Evolutionary conservation across 2,888 invertebrate species (phyloP), one percentile per base, ranked within the genome.

Genomic region (Nineta flava): DNA sequence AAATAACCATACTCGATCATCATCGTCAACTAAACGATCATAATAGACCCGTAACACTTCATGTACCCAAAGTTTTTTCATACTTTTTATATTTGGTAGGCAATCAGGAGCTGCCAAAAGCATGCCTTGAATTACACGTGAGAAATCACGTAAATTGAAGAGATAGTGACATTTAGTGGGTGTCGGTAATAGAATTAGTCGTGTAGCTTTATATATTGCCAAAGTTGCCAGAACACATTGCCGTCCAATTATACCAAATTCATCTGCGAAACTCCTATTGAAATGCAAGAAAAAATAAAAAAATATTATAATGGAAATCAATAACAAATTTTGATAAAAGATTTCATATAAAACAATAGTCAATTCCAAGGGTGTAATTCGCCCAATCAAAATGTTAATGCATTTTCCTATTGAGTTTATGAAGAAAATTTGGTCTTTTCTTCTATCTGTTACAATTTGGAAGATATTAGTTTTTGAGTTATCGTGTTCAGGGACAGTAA

Each of bases 51-150:
- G 77, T 54, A 92, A 70, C 26, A 92, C 81, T 70, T 95, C 95
- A 63, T 95, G 95, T 1, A 93, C 83, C 95, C 95, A 96, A 1
- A 95, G 72, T 49, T 93, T 74, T 59, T 94, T 91, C 76, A 95
- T 87, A 0, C 87, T 82, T 45, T 77, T 74, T 26, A 88, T 67
- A 55, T 87, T 87, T 56, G 88, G 86, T 60, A 87, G 88, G 3
- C 91, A 88, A 69, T 93, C 93, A 0, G 95, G 94, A 5, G 88
- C 88, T 0, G 94, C 94, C 1, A 95, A 66, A 6, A 95, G 68
- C 0, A 95, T 86, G 9, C 95, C 95, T 84, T 86, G 77, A 59
- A 96, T 86, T 10, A 96, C 94, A 60, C 93, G 76, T 1, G 92
- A 87, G 65, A 95, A 94, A 65, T 96, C 95, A 56, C 94, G 75